Conservation (phyloP, 2,113 vertebrate species). For the Onychostruthus taczanowskii region DNA sequence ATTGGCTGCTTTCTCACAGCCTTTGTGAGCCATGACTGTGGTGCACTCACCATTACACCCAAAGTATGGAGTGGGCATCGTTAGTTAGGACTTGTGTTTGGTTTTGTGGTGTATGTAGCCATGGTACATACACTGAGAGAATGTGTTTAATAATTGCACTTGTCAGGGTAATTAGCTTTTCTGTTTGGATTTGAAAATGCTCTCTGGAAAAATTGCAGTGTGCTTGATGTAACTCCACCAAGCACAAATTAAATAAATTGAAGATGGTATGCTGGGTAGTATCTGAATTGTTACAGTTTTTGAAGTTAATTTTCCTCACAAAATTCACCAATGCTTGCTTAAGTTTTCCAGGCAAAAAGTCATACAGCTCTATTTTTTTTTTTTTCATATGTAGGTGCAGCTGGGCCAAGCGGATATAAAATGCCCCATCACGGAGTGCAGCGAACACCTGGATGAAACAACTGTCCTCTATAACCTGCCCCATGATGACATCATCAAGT, state of each 20-base stretch:
- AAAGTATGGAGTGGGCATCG: background rate
- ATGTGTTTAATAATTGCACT: background rate
- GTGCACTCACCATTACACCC: background rate
- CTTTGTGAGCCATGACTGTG: background rate
- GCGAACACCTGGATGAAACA: slow-evolving; percentile 89
- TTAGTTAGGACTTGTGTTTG: background rate
- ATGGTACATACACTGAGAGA: background rate
- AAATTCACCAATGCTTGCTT: background rate
- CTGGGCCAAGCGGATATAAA: slow-evolving; percentile 85
- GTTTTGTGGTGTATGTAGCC: background rate
- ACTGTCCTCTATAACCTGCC: slow-evolving; percentile 85
- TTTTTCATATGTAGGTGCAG: slow-evolving; percentile 78
- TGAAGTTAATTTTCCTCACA: background rate
- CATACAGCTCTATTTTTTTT: background rate
- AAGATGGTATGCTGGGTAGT: background rate
- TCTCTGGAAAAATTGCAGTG: background rate
- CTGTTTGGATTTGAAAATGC: background rate
- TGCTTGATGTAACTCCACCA: background rate
- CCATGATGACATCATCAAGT: slow-evolving; percentile 88
- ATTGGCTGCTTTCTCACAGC: background rate
- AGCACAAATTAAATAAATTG: background rate
- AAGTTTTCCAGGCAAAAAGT: background rate
- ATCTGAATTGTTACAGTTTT: background rate
- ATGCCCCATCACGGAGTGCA: slow-evolving; percentile 94
- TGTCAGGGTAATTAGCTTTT: background rate